Evolutionary conservation across 37 sponge, comb jelly and placozoan species (phyloP).

Genomic region (Hexactinellida sp.): DNA sequence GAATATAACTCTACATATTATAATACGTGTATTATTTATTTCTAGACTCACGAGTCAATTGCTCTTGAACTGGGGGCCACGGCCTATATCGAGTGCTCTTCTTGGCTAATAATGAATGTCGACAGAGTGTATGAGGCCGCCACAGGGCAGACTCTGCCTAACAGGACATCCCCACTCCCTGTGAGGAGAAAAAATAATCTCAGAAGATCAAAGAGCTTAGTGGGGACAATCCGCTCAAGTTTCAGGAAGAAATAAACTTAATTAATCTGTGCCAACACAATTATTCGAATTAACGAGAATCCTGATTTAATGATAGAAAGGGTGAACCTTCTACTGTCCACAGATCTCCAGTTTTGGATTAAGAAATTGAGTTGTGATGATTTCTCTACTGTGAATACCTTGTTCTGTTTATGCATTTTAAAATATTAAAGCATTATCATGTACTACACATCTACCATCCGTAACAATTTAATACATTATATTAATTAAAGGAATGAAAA

Average conservation of each 20-base stretch:
- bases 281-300: conserved; percentile 11
- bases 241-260: not conserved
- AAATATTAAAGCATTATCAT: not conserved
- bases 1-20: no score
- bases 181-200: not conserved
- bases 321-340: not conserved
- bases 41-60: not conserved
- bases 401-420: not conserved
- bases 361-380: not conserved
- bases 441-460: no score
- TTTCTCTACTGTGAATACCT: not conserved
- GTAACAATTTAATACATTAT: no score
- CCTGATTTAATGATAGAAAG: not conserved
- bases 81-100: not conserved
- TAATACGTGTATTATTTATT: no score
- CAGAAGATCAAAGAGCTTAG: not conserved
- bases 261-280: not conserved
- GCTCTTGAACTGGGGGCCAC: not conserved
- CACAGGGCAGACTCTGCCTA: not conserved
- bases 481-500: no score
- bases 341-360: not conserved
- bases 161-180: not conserved
- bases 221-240: not conserved
- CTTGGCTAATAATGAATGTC: not conserved
- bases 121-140: not conserved